Conservation (phyloP, 2,888 invertebrate genomes). For the Platycheirus rosarum region DNA sequence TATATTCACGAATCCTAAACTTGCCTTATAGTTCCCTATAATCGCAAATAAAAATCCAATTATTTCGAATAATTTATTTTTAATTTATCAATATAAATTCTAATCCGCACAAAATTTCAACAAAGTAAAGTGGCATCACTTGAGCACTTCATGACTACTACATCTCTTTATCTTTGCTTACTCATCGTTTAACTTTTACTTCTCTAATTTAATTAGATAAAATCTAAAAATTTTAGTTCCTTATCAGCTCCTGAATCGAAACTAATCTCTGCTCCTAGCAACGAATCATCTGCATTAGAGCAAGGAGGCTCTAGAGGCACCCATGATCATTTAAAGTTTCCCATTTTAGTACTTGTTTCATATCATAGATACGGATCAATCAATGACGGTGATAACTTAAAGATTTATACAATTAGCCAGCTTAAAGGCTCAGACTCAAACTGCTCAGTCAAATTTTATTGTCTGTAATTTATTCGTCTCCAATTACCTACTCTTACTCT, state of each 20-base stretch:
- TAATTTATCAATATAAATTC: too few species aligned
- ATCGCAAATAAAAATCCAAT: too few species aligned
- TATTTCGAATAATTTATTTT: too few species aligned
- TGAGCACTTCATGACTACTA: background rate
- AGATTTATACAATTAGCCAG: constrained; percentile 45
- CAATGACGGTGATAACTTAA: constrained; percentile 34
- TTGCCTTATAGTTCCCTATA: too few species aligned
- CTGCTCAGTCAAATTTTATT: background rate
- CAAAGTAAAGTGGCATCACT: constrained; percentile 1
- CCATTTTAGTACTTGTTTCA: constrained; percentile 27
- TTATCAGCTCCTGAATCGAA: constrained; percentile 43
- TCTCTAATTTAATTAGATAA: constrained; percentile 11
- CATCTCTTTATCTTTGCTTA: constrained; percentile 3
- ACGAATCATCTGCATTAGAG: background rate
- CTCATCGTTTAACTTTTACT: constrained; percentile 2
- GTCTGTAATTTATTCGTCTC: background rate
- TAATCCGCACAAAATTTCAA: too few species aligned
- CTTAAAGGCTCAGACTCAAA: constrained; percentile 27
- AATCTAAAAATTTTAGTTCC: constrained; percentile 15
- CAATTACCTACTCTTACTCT: background rate
- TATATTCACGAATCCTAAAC: too few species aligned
- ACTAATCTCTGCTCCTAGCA: constrained; percentile 9
- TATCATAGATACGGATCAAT: constrained; percentile 47
- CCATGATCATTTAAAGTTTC: constrained; percentile 30
- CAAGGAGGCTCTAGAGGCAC: background rate